Evolutionary conservation across 2,113 vertebrate species (phyloP), one percentile per base, ranked within the genome.

Genomic region (Ochotona curzoniae): DNA sequence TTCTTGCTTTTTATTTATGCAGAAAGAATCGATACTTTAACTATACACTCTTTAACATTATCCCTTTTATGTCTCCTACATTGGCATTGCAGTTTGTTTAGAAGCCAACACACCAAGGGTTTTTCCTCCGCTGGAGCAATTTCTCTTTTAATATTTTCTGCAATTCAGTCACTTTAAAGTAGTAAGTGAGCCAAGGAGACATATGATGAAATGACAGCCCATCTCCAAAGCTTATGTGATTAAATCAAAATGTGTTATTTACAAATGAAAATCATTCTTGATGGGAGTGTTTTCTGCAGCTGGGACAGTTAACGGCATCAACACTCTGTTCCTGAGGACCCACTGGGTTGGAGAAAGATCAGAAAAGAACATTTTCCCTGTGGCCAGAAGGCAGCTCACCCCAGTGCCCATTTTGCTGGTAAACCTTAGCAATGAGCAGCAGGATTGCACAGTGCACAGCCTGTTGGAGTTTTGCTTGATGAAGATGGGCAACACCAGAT

Each of bases 161-260:
- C 83, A 84, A 98, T 97, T 98, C 90, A 97, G 98, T 97, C 95
- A 81, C 96, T 97, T 97, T 97, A 98, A 98, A 97, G 96, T 95
- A 97, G 92, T 98, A 97, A 97, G 96, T 30, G 66, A 86, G 84
- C 78, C 89, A 97, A 97, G 96, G 95, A 97, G 93, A 98, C 7
- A 49, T 97, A 97, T 97, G 97, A 97, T 97, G 96, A 98, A 98
- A 98, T 98, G 98, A 92, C 96, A 97, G 95, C 97, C 89, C 95
- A 94, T 97, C 97, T 98, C 97, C 81, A 67, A 96, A 98, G 97
- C 84, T 91, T 67, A 96, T 95, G 85, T 89, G 97, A 97, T 98
- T 98, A 97, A 98, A 97, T 97, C 97, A 97, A 95, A 97, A 97
- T 88, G 95, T 97, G 93, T 96, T 96, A 94, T 69, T 93, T 97